Evolutionary conservation across 2,797 vertebrate species (phyloP), one percentile per base, ranked within the genome.

Genomic region (Antennarius maculatus): DNA sequence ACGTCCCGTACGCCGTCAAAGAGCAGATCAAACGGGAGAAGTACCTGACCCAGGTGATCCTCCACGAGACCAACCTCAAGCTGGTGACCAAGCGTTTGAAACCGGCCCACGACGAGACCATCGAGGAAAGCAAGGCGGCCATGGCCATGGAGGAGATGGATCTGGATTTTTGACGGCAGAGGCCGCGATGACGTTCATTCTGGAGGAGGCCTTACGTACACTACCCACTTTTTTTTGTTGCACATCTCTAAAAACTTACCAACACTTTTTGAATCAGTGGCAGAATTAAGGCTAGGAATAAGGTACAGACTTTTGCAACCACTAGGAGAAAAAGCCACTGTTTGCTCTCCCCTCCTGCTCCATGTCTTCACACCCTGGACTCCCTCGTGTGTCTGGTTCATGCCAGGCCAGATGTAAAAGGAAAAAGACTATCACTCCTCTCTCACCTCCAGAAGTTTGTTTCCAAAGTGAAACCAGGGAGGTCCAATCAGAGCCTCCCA

Each of bases 11-110:
- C 11, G 74, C 83, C 23, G 95, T 96, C 16, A 95, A 89, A 78
- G 95, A 95, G 66, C 94, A 95, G 85, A 95, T 97, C 78, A 96
- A 94, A 79, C 90, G 96, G 66, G 96, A 98, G 87, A 96, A 93
- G 60, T 97, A 97, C 84, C 74, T 97, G 77, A 97, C 94, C 14
- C 96, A 96, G 77, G 94, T 94, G 49, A 91, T 97, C 47, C 91
- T 97, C 68, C 95, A 94, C 0, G 95, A 97, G 82, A 93, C 92
- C 16, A 93, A 94, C 82, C 92, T 98, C 61, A 95, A 94, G 79
- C 81, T 94, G 73, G 88, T 95, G 69, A 93, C 91, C 45, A 95
- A 92, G 70, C 91, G 2, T 4, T 79, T 95, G 49, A 94, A 91
- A 17, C 84, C 86, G 1, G 17, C 71, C 1, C 62, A 75, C 0